Percentiles rank a stretch among this genome's conserved stretches.
phyloP scores from a whole-genome alignment of 2,797 vertebrate species.

The Halcyon chelicuti region DNA sequence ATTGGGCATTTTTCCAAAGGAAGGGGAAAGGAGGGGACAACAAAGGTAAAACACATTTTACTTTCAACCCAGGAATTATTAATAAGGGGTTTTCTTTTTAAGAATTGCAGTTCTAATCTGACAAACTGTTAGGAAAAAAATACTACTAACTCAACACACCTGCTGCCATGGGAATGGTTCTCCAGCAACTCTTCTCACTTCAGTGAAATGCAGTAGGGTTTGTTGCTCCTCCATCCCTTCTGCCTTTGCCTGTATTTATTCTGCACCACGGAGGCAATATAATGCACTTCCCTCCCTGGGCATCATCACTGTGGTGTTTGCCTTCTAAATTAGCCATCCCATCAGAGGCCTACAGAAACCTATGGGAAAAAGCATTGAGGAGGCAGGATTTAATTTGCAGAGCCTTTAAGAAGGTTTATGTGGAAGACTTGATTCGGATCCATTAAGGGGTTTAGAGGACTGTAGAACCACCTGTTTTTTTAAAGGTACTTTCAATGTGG shows the following conservation, averaged over 20 bases:
- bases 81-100: background rate
- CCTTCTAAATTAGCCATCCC: background rate
- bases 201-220: background rate
- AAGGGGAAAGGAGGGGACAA: background rate
- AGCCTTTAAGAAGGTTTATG: background rate
- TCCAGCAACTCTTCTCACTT: background rate
- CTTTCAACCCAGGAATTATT: background rate
- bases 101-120: background rate
- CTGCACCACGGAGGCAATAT: background rate
- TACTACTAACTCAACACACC: background rate
- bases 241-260: background rate
- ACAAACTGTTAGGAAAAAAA: background rate
- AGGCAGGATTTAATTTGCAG: background rate
- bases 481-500: background rate
- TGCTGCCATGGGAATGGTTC: constrained; percentile 11
- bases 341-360: background rate
- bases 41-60: background rate
- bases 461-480: background rate
- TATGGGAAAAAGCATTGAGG: background rate
- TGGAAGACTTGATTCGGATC: background rate
- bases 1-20: background rate
- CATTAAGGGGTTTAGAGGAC: background rate
- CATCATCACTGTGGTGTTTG: background rate
- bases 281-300: background rate
- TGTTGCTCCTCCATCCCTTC: background rate